A percentile compares a stretch with the other conserved stretches of the same genome.
These are phyloP conservation scores for Atrina japonica DNA, from an alignment of 2,888 invertebrate genomes.

Conservation along the genomic window DNA sequence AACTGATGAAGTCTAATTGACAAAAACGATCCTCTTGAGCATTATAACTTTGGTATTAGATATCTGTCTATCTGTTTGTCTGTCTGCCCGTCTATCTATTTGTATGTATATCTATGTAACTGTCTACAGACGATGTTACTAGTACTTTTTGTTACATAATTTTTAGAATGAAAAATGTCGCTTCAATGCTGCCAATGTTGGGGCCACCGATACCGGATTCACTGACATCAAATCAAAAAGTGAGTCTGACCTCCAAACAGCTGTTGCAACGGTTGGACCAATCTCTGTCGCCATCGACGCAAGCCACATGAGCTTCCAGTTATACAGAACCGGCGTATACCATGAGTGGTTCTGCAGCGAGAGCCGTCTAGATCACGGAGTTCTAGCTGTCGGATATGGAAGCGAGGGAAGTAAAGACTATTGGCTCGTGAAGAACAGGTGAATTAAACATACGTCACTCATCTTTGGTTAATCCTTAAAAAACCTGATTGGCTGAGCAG, in stretches of 20 bases:
- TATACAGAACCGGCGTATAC: slow-evolving; percentile 84
- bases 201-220: slow-evolving; percentile 91
- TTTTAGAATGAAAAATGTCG: slow-evolving; percentile 77
- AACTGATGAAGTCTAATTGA: too few relatives aligned
- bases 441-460: too few relatives aligned
- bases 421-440: slow-evolving; percentile 93
- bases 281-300: slow-evolving; percentile 95
- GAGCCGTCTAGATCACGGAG: slow-evolving; percentile 93
- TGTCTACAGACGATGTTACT: too few relatives aligned
- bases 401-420: slow-evolving; percentile 86
- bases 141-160: background rate
- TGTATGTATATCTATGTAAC: too few relatives aligned
- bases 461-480: too few relatives aligned
- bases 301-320: slow-evolving; percentile 87
- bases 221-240: slow-evolving; percentile 88
- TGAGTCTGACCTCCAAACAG: slow-evolving; percentile 88
- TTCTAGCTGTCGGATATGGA: slow-evolving; percentile 91
- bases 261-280: slow-evolving; percentile 92
- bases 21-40: too few relatives aligned
- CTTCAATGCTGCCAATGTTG: slow-evolving; percentile 84
- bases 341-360: slow-evolving; percentile 88
- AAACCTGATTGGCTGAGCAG: too few relatives aligned
- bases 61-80: too few relatives aligned
- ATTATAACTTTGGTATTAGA: too few relatives aligned
- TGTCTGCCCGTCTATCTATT: too few relatives aligned